These are phyloP conservation scores for Poeciliopsis paucimaculata DNA, from an alignment of 2,797 vertebrate genomes.

Conservation along the genomic window DNA sequence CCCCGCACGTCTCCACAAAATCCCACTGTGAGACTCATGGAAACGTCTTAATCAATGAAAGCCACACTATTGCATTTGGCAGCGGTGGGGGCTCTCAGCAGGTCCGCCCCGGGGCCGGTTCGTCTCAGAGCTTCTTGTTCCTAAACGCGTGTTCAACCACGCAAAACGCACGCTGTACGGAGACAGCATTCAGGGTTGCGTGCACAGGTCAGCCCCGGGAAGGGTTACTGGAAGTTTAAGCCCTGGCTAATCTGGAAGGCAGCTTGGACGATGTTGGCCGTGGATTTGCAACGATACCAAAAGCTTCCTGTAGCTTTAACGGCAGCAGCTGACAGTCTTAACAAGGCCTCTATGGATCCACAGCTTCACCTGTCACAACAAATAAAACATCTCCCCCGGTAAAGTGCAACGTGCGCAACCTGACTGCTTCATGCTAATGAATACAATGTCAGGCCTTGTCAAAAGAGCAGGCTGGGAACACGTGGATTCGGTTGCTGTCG, in stretches of 20 bases:
- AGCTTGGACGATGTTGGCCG: slow-evolving; percentile 63
- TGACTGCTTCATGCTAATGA: slow-evolving; percentile 5
- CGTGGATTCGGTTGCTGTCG: slow-evolving; percentile 6
- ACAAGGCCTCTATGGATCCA: slow-evolving; percentile 49
- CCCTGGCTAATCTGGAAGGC: slow-evolving; percentile 74
- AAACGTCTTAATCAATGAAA: slow-evolving; percentile 63
- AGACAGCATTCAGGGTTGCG: slow-evolving; percentile 51
- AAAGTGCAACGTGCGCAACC: slow-evolving; percentile 22
- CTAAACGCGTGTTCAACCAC: slow-evolving; percentile 41
- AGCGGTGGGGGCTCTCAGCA: slow-evolving; percentile 37
- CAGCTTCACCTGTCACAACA: slow-evolving; percentile 65
- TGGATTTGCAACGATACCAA: slow-evolving; percentile 76
- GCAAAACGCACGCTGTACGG: slow-evolving; percentile 4
- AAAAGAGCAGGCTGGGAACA: background rate
- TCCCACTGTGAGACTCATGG: slow-evolving; percentile 37
- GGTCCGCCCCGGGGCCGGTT: background rate
- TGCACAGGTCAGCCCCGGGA: slow-evolving; percentile 64
- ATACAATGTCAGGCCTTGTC: background rate
- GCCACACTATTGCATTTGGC: slow-evolving; percentile 52
- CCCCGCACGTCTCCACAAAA: slow-evolving; percentile 31
- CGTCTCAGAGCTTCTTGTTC: slow-evolving; percentile 39
- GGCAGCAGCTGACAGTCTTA: slow-evolving; percentile 60
- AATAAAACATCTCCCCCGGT: slow-evolving; percentile 34
- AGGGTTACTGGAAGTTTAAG: slow-evolving; percentile 58
- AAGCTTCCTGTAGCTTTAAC: slow-evolving; percentile 63